Evolutionary conservation across 2,797 vertebrate genomes (phyloP).

Genomic region (Enteromius unitaeniatus): DNA sequence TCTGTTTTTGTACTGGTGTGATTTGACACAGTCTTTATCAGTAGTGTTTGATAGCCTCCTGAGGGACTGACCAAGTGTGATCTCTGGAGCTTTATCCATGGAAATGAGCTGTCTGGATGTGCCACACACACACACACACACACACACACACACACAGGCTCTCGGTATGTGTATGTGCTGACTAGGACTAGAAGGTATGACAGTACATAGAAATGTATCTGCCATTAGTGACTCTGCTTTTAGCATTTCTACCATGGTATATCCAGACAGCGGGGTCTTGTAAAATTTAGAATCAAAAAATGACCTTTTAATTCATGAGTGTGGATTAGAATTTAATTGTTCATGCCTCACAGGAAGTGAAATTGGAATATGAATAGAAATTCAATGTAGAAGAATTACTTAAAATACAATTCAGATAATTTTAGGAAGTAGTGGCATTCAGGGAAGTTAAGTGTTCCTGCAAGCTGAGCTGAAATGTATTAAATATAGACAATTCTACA

Average conservation of each 20-base stretch:
- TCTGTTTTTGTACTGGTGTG: not conserved
- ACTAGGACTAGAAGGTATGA: constrained; percentile 39
- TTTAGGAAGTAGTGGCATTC: not conserved
- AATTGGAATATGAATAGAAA: not conserved
- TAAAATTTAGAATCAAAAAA: not conserved
- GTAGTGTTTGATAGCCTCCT: constrained; percentile 69
- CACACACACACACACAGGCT: constrained; percentile 39
- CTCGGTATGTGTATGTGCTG: constrained; percentile 58
- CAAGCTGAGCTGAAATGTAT: not conserved
- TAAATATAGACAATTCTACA: not conserved
- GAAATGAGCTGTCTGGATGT: constrained; percentile 67
- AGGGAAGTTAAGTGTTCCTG: not conserved
- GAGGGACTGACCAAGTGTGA: constrained; percentile 66
- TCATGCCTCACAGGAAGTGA: not conserved
- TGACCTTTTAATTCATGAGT: not conserved
- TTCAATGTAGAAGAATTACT: too few species aligned
- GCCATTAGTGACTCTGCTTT: not conserved
- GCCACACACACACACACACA: too few species aligned
- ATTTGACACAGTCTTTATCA: constrained; percentile 57
- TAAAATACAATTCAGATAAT: not conserved
- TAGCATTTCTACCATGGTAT: not conserved
- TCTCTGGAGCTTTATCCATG: constrained; percentile 60
- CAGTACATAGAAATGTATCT: not conserved
- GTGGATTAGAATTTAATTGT: too few species aligned
- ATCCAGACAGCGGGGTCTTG: not conserved